A percentile compares a stretch with the other conserved stretches of the same genome.
Evolutionary conservation across 2,888 invertebrate genomes (phyloP).

Genomic region (Thumatha senex): DNA sequence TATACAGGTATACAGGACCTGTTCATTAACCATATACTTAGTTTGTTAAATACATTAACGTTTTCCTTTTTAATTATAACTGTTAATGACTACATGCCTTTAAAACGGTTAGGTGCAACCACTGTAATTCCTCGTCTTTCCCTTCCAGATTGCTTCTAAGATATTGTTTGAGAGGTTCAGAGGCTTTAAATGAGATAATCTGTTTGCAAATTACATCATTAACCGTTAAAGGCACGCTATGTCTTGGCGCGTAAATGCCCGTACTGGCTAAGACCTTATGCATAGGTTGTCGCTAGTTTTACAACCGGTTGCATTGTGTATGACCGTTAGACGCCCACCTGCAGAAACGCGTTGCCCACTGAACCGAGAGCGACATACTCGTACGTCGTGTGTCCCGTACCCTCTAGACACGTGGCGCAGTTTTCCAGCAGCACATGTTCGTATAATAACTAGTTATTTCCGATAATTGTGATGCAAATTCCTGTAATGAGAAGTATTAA

Average conservation of each 20-base stretch:
- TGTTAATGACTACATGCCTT: neutral
- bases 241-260: slow-evolving; percentile 47
- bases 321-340: slow-evolving; percentile 80
- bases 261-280: slow-evolving; percentile 32
- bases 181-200: too few relatives aligned
- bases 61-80: neutral
- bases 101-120: neutral
- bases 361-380: slow-evolving; percentile 77
- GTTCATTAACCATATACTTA: too few relatives aligned
- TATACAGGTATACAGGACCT: too few relatives aligned
- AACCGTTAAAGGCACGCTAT: slow-evolving; percentile 40
- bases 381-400: slow-evolving; percentile 44
- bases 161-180: neutral
- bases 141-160: neutral
- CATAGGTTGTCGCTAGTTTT: slow-evolving; percentile 38
- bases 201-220: slow-evolving; percentile 36
- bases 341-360: slow-evolving; percentile 67
- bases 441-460: slow-evolving; percentile 37
- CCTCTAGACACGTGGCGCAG: slow-evolving; percentile 55
- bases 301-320: slow-evolving; percentile 51
- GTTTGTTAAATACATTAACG: too few relatives aligned
- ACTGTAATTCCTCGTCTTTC: neutral
- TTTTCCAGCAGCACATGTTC: slow-evolving; percentile 42
- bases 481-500: slow-evolving; percentile 12
- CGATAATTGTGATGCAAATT: slow-evolving; percentile 8